Base-by-base conservation (phyloP, 2,113 vertebrate genomes). In the Eurystomus gularis region DNA sequence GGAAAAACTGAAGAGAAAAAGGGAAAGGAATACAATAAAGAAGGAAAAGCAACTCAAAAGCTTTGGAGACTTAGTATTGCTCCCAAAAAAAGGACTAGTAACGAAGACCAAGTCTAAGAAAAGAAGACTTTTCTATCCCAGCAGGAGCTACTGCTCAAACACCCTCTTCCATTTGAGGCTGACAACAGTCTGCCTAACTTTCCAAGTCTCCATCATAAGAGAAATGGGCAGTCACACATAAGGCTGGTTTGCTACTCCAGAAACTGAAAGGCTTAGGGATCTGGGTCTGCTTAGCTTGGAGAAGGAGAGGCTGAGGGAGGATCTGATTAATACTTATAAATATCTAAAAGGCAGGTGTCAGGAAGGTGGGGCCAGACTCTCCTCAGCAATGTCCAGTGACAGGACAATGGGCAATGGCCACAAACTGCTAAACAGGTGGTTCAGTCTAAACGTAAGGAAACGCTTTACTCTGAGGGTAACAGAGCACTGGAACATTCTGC, bases 161-260 rank as follows among this genome's bases (percentile, higher is more conserved):
- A 48, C 7, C 11, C 7, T 42, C 10, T 17, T 55, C 26, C 1
- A 2, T 29, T 3, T 51, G 33, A 61, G 42, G 51, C 15, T 65
- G 25, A 25, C 6, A 49, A 19, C 2, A 49, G 4, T 17, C 40
- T 75, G 26, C 3, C 26, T 44, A 42, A 52, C 11, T 61, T 82
- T 75, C 26, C 33, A 33, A 25, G 18, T 23, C 18, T 15, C 12
- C 2, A 1, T 16, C 12, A 25, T 28, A 21, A 55, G 5, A 5
- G 49, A 69, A 81, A 12, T 0, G 0, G 3, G 5, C 6, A 77
- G 17, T n/a, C 24, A 48, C 15, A 21, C 15, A 10, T 7, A 37
- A 10, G 7, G 17, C 8, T 5, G 6, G 3, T 58, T n/a, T 68
- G 21, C 23, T 80, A 9, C 33, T 83, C 33, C 35, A 64, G 33